Base-by-base conservation (phyloP, 2,797 vertebrate genomes). In the Rhinoraja longicauda region DNA sequence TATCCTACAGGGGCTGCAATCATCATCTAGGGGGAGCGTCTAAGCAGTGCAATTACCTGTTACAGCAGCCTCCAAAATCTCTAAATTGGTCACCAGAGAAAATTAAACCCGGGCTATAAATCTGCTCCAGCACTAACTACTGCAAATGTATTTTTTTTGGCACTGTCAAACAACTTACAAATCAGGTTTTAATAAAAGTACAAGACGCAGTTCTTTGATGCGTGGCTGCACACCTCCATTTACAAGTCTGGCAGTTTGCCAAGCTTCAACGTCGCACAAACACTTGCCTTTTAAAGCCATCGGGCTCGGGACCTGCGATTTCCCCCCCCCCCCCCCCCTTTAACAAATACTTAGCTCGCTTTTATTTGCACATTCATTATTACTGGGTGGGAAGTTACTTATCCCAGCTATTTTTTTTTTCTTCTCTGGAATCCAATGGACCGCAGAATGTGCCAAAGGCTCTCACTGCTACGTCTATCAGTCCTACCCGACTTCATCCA, bases 201-300 rank as follows among this genome's bases (percentile, higher is more conserved):
- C 84, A 88, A 88, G 62, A 88, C 36, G n/a, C n/a, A 88, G 84
- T 88, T 64, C 59, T 88, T 88, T 36, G 84, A 88, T 67, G 84
- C 59, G n/a, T 88, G 59, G 36, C 32, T 88, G 84, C 84, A 67
- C 84, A 88, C 84, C 84, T 88, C 84, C 21, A 32, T 88, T 88
- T 67, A 88, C 59, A 67, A 36, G 59, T 64, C 84, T 88, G 84
- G 84, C 59, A 67, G 59, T 1, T 6, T 21, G 84, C 84, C 84
- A 88, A 32, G 13, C 17, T 8, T 36, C 59, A 88, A 88, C n/a
- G 3, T 88, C 84, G 59, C 17, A 67, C 36, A 2, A 88, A 67
- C 21, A 88, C n/a, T 88, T 88, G 59, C 84, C 84, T 88, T 67
- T 88, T 88, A 88, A 67, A 88, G 84, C n/a, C 7, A 88, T 67